Base-by-base conservation (phyloP, 2,113 vertebrate genomes). In the Oreotragus oreotragus region DNA sequence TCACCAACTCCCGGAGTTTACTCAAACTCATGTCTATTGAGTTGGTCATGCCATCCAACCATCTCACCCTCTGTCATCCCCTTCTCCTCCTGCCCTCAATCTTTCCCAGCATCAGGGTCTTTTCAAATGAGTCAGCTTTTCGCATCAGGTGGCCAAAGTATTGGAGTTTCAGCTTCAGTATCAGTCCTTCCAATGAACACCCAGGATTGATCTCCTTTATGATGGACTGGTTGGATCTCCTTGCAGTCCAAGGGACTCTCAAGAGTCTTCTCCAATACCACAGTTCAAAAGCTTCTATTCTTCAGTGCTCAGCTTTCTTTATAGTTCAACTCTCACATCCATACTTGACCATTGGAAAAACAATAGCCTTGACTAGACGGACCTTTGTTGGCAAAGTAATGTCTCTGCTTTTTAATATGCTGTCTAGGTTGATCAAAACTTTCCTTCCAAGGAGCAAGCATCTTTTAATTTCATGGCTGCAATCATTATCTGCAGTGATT, bases 71-170 rank as follows among this genome's bases (percentile, higher is more conserved):
- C n/a, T 70, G n/a, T 70, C 5, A 0, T 3, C 10, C 19, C 10
- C n/a, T 39, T 70, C n/a, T 23, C 7, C 7, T 66, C 19, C 66
- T 12, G 19, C n/a, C 9, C 66, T 12, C 19, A 70, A 39, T 23
- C n/a, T 6, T 12, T 70, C 66, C 19, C n/a, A 70, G 66, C n/a
- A 70, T 70, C n/a, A 70, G n/a, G 10, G n/a, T 23, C 10, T 70
- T 70, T 39, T 39, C n/a, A 6, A 70, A 39, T 23, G 19, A 70
- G 19, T 39, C 10, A 70, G 0, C n/a, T 70, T 2, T 70, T 70
- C 0, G 0, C n/a, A 36, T 39, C 0, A 70, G 4, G 5, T 70
- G 66, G 66, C 10, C n/a, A 70, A 70, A 70, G 2, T 39, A 23
- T 39, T 70, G 2, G 19, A 70, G 66, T 70, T 39, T 39, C n/a